Percentiles rank a stretch among this genome's conserved stretches.
These are phyloP conservation scores for Tenodera sinensis DNA, from an alignment of 2,888 invertebrate species.

Conservation along the genomic window DNA sequence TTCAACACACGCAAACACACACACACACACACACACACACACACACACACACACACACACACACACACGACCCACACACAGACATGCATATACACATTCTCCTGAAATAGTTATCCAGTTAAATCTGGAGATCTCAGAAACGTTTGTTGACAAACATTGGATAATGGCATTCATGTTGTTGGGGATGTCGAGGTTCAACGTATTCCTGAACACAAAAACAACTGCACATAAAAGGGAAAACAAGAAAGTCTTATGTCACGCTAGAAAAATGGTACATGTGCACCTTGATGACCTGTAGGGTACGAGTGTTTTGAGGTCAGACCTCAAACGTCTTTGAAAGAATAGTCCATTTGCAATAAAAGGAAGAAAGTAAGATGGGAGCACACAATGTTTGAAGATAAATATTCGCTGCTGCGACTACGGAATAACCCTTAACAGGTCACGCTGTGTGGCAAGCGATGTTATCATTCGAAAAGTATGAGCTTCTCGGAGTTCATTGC, in stretches of 20 bases:
- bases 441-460: neutral
- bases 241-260: neutral
- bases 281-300: neutral
- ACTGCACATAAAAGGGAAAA: neutral
- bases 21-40: too few relatives aligned
- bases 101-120: too few relatives aligned
- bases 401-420: neutral
- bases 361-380: neutral
- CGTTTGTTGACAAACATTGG: too few relatives aligned
- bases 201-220: neutral
- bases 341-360: neutral
- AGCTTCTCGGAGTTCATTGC: neutral
- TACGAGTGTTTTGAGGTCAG: neutral
- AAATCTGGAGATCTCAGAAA: too few relatives aligned
- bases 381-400: neutral
- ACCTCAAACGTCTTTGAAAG: neutral
- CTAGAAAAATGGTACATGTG: neutral
- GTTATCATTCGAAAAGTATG: neutral
- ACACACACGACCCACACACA: too few relatives aligned
- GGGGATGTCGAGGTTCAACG: neutral
- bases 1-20: too few relatives aligned
- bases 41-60: too few relatives aligned
- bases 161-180: neutral
- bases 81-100: too few relatives aligned
- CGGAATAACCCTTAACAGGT: neutral